Percentiles rank a stretch among this genome's conserved stretches.
phyloP scores from a whole-genome alignment of 2,888 invertebrate species.

The Stenodema calcarata region DNA sequence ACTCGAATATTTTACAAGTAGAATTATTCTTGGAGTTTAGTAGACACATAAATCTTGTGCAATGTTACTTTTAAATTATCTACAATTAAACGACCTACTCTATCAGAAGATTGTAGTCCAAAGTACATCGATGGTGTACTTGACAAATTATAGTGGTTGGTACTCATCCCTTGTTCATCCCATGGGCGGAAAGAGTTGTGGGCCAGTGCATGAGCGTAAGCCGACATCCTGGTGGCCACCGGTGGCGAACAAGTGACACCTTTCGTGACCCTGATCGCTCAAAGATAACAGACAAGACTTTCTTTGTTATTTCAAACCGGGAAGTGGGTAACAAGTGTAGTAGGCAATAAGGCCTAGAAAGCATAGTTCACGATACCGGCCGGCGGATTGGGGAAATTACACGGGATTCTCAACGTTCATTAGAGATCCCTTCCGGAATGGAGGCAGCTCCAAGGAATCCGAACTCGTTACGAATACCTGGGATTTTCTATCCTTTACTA shows the following conservation, averaged over 20 bases:
- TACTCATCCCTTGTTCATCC: no score
- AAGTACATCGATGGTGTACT: no score
- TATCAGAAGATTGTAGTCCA: no score
- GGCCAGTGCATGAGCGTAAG: background rate
- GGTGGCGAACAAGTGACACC: background rate
- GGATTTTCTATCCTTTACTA: background rate
- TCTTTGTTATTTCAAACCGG: background rate
- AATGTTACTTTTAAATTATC: no score
- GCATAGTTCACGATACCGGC: background rate
- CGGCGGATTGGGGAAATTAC: background rate
- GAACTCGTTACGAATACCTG: background rate
- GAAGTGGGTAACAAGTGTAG: background rate
- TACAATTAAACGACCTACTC: no score
- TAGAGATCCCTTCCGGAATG: background rate
- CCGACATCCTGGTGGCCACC: background rate
- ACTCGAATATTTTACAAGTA: no score
- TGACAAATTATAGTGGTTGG: no score
- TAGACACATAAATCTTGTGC: no score
- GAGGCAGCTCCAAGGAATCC: background rate
- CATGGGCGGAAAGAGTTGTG: background rate
- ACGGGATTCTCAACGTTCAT: background rate
- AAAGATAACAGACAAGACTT: background rate
- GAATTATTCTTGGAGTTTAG: no score
- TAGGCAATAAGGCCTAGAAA: background rate
- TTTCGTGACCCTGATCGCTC: background rate